phyloP scores from a whole-genome alignment of 1,140 invertebrate genomes.

The Rhagoletis zephyria region DNA sequence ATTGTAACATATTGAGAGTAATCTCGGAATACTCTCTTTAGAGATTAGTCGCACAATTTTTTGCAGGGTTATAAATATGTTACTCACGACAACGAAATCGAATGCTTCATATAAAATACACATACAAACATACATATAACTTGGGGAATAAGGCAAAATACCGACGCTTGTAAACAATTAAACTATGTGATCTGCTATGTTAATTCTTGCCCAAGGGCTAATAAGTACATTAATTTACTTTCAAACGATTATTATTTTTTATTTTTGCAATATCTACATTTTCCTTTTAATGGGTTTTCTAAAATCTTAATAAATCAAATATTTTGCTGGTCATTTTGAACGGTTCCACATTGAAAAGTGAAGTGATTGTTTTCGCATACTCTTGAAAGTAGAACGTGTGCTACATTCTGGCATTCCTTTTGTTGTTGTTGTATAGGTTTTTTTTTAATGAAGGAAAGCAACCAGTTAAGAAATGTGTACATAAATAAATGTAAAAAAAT shows the following conservation, averaged over 20 bases:
- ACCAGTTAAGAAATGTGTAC: background rate
- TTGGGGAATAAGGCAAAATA: background rate
- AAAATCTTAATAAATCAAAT: background rate
- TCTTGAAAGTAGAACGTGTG: background rate
- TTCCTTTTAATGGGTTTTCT: background rate
- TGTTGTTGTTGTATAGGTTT: background rate
- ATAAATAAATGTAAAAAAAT: too few species aligned
- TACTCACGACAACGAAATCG: too few species aligned
- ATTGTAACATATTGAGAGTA: too few species aligned
- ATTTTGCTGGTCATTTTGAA: conserved; percentile 1
- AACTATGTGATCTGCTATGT: background rate
- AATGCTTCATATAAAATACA: too few species aligned
- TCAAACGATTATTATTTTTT: background rate
- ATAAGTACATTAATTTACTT: background rate
- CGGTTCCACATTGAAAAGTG: background rate
- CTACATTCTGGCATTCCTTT: background rate
- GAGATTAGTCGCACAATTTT: too few species aligned
- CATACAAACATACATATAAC: too few species aligned
- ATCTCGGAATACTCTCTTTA: too few species aligned
- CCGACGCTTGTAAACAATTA: conserved; percentile 20
- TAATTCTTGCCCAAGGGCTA: background rate
- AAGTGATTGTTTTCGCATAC: conserved; percentile 6
- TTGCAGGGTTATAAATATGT: too few species aligned
- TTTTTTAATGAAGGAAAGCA: background rate
- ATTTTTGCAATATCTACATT: background rate